Evolutionary conservation across 2,797 vertebrate species (phyloP).

Genomic region (Gymnopithys bicolor): DNA sequence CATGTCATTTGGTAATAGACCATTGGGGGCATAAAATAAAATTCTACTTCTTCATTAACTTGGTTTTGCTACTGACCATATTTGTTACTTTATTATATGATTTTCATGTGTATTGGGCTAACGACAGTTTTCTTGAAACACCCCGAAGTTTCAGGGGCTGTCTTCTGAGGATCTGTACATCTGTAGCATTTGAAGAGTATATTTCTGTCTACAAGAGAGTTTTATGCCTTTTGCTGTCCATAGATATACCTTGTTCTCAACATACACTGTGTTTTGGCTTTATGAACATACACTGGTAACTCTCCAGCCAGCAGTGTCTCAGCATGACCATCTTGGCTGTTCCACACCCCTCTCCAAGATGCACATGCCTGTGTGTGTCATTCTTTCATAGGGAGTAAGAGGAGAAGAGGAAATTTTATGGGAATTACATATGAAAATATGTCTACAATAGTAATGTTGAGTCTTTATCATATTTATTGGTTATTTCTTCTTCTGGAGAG

Average conservation of each 20-base stretch:
- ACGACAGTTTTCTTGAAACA: neutral
- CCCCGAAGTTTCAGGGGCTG: neutral
- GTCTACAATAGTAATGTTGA: neutral
- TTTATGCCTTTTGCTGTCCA: neutral
- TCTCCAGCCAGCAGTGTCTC: neutral
- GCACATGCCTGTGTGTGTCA: neutral
- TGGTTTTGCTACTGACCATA: neutral
- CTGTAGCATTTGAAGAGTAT: neutral
- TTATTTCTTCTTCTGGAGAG: neutral
- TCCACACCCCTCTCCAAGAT: neutral
- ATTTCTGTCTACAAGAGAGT: neutral
- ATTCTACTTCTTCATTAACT: neutral
- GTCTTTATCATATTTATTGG: neutral
- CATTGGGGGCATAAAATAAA: neutral
- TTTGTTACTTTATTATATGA: neutral
- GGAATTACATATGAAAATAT: neutral
- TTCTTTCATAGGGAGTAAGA: neutral
- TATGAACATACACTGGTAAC: neutral
- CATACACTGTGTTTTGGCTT: neutral
- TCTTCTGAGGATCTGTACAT: neutral
- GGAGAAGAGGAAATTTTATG: neutral
- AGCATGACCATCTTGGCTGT: neutral
- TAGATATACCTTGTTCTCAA: neutral
- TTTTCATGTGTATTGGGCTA: neutral
- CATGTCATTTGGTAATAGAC: neutral